Percentiles rank a stretch among this genome's conserved stretches.
phyloP scores from a whole-genome alignment of 1,140 invertebrate genomes.

The Drosophila fuyamai region DNA sequence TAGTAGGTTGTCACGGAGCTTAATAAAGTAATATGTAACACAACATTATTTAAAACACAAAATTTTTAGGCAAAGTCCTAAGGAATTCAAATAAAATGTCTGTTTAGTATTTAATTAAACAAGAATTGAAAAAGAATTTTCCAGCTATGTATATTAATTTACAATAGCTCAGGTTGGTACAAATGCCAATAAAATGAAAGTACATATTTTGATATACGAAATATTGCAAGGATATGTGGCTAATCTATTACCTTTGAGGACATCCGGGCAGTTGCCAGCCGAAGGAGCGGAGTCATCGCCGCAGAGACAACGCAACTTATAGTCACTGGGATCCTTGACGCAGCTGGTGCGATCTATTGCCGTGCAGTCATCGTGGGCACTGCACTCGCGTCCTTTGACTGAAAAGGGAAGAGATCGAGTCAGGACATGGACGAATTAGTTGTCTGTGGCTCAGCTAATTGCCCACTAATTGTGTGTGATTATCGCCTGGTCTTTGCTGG shows the following conservation, averaged over 20 bases:
- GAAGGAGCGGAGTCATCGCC: constrained; percentile 88
- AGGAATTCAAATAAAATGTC: too few species aligned
- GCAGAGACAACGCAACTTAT: constrained; percentile 88
- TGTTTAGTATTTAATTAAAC: too few species aligned
- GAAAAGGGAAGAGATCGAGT: constrained; percentile 29
- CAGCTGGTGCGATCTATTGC: constrained; percentile 88
- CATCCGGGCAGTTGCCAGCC: constrained; percentile 87
- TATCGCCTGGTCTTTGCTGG: not conserved
- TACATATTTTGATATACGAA: too few species aligned
- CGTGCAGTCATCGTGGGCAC: constrained; percentile 87
- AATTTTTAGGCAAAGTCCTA: too few species aligned
- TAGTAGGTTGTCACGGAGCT: too few species aligned
- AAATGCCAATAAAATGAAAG: too few species aligned
- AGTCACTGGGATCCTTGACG: constrained; percentile 87
- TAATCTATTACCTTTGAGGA: constrained; percentile 85
- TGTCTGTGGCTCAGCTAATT: constrained; percentile 31
- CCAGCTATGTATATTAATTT: too few species aligned
- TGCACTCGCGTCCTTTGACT: constrained; percentile 87
- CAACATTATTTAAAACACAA: too few species aligned
- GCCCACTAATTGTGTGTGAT: constrained; percentile 40
- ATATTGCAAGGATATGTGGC: too few species aligned
- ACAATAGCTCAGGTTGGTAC: too few species aligned
- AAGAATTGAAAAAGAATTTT: too few species aligned
- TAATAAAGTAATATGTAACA: too few species aligned
- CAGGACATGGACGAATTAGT: not conserved